Evolutionary conservation across 37 sponge, comb jelly and placozoan genomes (phyloP).

Genomic region (Ephydatia muelleri): DNA sequence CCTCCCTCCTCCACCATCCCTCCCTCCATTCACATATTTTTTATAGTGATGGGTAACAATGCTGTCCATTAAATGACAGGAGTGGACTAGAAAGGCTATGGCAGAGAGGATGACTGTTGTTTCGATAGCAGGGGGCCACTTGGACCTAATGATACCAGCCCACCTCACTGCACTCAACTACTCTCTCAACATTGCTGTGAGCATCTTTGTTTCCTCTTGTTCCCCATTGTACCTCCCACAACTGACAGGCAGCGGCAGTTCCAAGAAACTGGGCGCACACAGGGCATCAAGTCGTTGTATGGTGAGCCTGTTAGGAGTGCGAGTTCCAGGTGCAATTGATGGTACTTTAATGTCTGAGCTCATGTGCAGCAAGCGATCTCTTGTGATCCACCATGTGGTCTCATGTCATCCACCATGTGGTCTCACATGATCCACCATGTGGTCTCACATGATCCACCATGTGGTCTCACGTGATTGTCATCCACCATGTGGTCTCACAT

Average conservation of each 20-base stretch:
- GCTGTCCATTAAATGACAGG: conserved; percentile 2
- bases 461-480: too few species aligned
- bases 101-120: conserved; percentile 50
- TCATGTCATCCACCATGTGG: too few species aligned
- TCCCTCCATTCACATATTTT: too few species aligned
- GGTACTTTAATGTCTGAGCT: too few species aligned
- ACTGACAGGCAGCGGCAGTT: conserved; percentile 22
- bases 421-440: too few species aligned
- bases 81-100: conserved; percentile 35
- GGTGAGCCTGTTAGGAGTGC: conserved; percentile 19
- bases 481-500: too few species aligned
- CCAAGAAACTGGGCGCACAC: conserved; percentile 66
- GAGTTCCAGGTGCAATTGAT: too few species aligned
- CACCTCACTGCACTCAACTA: conserved; percentile 24
- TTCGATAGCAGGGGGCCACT: conserved; percentile 52
- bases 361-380: too few species aligned
- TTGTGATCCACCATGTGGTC: too few species aligned
- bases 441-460: too few species aligned
- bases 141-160: conserved; percentile 51
- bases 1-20: too few species aligned
- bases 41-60: neutral
- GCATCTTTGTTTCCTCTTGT: neutral
- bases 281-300: conserved; percentile 73
- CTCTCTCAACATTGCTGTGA: conserved; percentile 30
- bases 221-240: neutral